phyloP scores from a whole-genome alignment of 2,888 invertebrate species.

The Athetis lepigone region DNA sequence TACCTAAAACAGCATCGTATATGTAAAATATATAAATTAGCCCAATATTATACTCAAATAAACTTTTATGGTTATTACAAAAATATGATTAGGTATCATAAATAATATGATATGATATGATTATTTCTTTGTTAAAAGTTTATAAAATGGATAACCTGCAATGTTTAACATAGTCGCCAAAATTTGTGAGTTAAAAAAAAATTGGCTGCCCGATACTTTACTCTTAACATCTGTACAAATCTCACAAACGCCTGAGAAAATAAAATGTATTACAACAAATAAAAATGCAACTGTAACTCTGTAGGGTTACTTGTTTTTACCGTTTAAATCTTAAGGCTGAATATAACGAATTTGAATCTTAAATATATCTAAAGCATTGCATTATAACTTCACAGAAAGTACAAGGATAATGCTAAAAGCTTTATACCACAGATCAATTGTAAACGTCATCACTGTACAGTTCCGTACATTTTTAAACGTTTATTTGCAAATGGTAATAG shows the following conservation, averaged over 20 bases:
- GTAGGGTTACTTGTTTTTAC: background rate
- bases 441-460: slow-evolving; percentile 28
- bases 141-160: slow-evolving; percentile 22
- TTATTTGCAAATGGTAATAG: background rate
- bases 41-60: slow-evolving; percentile 22
- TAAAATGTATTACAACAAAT: slow-evolving; percentile 1
- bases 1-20: slow-evolving; percentile 45
- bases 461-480: slow-evolving; percentile 27
- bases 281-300: background rate
- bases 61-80: slow-evolving; percentile 12
- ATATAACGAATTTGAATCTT: slow-evolving; percentile 11
- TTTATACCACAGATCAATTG: slow-evolving; percentile 24
- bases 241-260: background rate
- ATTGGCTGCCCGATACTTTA: slow-evolving; percentile 27
- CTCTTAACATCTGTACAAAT: slow-evolving; percentile 19
- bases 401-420: slow-evolving; percentile 4
- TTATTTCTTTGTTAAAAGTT: slow-evolving; percentile 41
- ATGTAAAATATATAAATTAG: slow-evolving; percentile 14
- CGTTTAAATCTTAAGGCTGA: background rate
- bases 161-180: background rate
- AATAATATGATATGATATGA: slow-evolving; percentile 49
- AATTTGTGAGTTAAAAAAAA: slow-evolving; percentile 16
- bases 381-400: slow-evolving; percentile 21
- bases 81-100: slow-evolving; percentile 31
- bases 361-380: slow-evolving; percentile 21